These are phyloP conservation scores for Neolamprologus multifasciatus DNA, from an alignment of 2,797 vertebrate genomes.

Conservation along the genomic window DNA sequence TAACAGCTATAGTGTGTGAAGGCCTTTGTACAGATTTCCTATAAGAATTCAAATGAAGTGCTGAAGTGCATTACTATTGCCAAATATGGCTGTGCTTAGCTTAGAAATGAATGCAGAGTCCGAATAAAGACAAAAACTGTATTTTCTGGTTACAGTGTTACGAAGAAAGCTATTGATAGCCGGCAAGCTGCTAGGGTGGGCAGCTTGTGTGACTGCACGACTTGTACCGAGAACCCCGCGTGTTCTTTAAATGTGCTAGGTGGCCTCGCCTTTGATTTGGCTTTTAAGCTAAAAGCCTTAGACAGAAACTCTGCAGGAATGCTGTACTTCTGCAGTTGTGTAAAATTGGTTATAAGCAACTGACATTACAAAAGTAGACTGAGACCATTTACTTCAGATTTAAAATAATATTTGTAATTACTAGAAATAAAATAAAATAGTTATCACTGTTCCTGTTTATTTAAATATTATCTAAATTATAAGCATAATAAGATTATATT, in stretches of 20 bases:
- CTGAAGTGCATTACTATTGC: background rate
- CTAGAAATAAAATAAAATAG: background rate
- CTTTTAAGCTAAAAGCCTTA: background rate
- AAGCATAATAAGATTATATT: background rate
- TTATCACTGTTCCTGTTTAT: background rate
- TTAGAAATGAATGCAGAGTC: background rate
- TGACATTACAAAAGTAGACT: background rate
- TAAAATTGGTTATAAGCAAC: background rate
- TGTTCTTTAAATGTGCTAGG: background rate
- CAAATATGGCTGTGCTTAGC: background rate
- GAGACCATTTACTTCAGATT: background rate
- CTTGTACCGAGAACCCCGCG: background rate
- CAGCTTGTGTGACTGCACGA: background rate
- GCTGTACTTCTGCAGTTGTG: too few relatives aligned
- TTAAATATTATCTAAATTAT: background rate
- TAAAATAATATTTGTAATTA: too few relatives aligned
- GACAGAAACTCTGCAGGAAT: background rate
- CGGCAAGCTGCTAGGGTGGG: background rate
- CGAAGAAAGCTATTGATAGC: rapidly evolving
- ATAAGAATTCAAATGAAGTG: background rate
- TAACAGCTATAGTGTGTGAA: background rate
- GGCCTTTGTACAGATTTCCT: background rate
- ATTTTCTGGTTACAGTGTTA: background rate
- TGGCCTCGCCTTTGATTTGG: background rate
- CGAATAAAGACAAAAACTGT: background rate